Conservation (phyloP, 2,888 invertebrate species). For the Parnassius glacialis region DNA sequence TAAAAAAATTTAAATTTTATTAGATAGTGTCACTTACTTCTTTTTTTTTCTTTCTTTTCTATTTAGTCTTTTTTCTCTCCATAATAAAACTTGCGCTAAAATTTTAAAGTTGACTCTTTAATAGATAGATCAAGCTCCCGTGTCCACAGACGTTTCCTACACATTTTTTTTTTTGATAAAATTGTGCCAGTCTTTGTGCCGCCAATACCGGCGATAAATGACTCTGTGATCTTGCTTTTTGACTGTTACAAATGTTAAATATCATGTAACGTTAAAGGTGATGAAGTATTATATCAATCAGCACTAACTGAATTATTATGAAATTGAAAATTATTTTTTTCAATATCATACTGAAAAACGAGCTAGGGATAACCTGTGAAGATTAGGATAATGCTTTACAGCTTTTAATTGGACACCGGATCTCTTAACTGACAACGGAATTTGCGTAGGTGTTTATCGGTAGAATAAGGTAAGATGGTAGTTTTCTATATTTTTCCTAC, state of each 20-base stretch:
- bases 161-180: conserved; percentile 22
- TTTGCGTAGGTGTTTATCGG: no score
- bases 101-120: conserved; percentile 11
- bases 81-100: no score
- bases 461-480: no score
- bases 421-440: no score
- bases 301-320: not conserved
- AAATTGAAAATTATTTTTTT: conserved; percentile 1
- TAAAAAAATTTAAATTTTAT: no score
- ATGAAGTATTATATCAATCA: conserved; percentile 15
- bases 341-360: not conserved
- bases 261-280: conserved; percentile 22
- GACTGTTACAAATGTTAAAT: conserved; percentile 28
- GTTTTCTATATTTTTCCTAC: no score
- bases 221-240: conserved; percentile 25
- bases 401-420: no score
- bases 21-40: no score
- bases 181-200: conserved; percentile 27
- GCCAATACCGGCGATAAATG: conserved; percentile 27
- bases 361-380: no score
- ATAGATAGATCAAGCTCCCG: conserved; percentile 17
- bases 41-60: no score
- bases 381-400: no score
- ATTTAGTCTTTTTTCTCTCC: no score
- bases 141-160: conserved; percentile 22